A percentile compares a stretch with the other conserved stretches of the same genome.
These are phyloP conservation scores for Cosmia trapezina DNA, from an alignment of 2,888 invertebrate species.

Conservation along the genomic window DNA sequence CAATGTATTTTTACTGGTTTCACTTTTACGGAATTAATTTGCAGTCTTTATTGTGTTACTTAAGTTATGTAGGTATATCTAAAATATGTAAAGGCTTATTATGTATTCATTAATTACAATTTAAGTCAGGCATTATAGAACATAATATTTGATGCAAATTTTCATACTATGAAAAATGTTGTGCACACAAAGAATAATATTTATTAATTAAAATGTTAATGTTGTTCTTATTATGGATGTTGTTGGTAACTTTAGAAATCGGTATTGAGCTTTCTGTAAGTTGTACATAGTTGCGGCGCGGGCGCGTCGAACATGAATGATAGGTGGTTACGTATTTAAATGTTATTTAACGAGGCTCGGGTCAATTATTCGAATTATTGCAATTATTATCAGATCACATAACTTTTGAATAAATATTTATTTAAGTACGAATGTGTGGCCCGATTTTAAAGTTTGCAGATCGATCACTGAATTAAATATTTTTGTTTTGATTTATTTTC, in stretches of 20 bases:
- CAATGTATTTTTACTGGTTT: conserved; percentile 41
- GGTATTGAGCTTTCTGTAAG: conserved; percentile 48
- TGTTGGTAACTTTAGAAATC: conserved; percentile 52
- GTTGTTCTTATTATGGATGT: conserved; percentile 22
- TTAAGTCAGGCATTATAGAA: conserved; percentile 16
- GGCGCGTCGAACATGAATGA: conserved; percentile 38
- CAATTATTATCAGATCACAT: conserved; percentile 32
- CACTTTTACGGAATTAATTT: conserved; percentile 48
- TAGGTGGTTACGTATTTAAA: conserved; percentile 38
- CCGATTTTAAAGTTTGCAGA: not conserved
- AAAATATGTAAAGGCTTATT: conserved; percentile 19
- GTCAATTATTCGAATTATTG: conserved; percentile 33
- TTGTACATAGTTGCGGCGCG: conserved; percentile 24
- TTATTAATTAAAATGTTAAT: conserved; percentile 33
- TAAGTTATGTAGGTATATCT: conserved; percentile 21
- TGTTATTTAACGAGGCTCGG: conserved; percentile 35
- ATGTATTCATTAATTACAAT: conserved; percentile 33
- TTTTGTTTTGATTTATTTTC: conserved; percentile 16
- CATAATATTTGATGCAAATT: conserved; percentile 34
- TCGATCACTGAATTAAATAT: conserved; percentile 10
- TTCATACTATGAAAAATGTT: conserved; percentile 10
- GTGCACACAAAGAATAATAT: conserved; percentile 25
- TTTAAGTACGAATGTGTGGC: not conserved
- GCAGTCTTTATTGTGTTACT: conserved; percentile 27
- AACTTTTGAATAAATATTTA: conserved; percentile 13